Conservation (phyloP, 2,113 vertebrate species). For the Cyphomyrus discorhynchus region DNA sequence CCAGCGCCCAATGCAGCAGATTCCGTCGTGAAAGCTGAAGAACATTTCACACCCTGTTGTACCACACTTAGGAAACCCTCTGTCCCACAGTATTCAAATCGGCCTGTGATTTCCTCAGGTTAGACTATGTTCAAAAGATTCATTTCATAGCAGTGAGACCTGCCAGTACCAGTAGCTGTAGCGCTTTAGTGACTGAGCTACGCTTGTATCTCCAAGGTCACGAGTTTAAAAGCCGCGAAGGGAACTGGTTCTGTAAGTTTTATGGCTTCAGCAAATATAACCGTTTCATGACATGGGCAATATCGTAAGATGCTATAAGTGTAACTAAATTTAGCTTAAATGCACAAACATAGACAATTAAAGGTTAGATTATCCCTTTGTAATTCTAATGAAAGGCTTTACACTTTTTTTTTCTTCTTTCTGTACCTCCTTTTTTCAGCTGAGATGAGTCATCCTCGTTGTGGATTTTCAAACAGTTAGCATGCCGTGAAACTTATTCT, state of each 20-base stretch:
- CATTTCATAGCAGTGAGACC: not conserved
- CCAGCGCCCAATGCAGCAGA: not conserved
- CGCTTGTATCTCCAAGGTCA: not conserved
- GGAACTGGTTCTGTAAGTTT: not conserved
- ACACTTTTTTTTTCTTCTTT: not conserved
- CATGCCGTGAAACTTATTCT: not conserved
- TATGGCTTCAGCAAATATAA: not conserved
- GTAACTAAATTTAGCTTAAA: not conserved
- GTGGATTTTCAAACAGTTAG: not conserved
- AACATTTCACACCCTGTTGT: not conserved
- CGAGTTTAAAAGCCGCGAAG: not conserved
- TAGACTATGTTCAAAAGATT: not conserved
- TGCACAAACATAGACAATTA: not conserved
- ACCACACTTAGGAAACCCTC: not conserved
- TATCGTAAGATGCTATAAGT: not conserved
- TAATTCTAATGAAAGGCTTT: not conserved
- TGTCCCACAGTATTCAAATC: not conserved
- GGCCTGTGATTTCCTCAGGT: not conserved
- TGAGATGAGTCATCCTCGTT: not conserved
- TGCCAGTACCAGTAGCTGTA: not conserved
- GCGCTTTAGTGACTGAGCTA: not conserved
- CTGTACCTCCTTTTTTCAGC: not conserved
- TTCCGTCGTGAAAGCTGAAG: not conserved
- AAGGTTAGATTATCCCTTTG: not conserved
- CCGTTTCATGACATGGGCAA: not conserved